Conservation (phyloP, 2,888 invertebrate genomes). For the Metalampra italica region DNA sequence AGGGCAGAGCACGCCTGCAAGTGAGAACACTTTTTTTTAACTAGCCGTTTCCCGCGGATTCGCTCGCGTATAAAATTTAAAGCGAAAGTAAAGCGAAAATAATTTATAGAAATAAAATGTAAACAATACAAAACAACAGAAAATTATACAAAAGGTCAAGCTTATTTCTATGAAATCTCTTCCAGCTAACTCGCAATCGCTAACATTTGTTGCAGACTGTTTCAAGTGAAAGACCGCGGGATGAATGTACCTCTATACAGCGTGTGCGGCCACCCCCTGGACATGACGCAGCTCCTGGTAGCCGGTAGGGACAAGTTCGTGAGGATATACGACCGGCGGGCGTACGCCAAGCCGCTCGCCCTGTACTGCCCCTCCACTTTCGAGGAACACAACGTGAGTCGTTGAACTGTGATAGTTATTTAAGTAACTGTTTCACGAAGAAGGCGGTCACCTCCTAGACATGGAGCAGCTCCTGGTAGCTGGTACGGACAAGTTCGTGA, state of each 20-base stretch:
- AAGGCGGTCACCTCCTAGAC: constrained; percentile 88
- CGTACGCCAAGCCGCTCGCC: constrained; percentile 69
- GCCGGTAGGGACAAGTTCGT: constrained; percentile 90
- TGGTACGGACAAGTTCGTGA: constrained; percentile 88
- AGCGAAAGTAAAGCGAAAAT: too few species aligned
- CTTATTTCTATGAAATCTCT: too few species aligned
- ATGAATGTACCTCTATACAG: constrained; percentile 89
- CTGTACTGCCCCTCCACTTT: constrained; percentile 79
- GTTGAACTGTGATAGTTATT: too few species aligned
- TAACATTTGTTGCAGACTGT: constrained; percentile 69
- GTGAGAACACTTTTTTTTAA: constrained; percentile 60
- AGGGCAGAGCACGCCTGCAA: constrained; percentile 81
- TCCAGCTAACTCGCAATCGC: too few species aligned
- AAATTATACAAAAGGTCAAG: too few species aligned
- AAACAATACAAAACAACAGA: too few species aligned
- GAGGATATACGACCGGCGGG: constrained; percentile 86
- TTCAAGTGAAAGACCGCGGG: constrained; percentile 77
- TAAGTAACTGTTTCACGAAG: too few species aligned
- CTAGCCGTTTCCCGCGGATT: too few species aligned
- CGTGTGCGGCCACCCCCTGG: constrained; percentile 90
- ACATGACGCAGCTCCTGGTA: constrained; percentile 87
- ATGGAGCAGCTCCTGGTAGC: constrained; percentile 89
- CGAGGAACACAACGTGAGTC: not conserved
- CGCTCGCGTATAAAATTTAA: too few species aligned
- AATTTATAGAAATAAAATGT: too few species aligned